phyloP scores from a whole-genome alignment of 2,888 invertebrate species.

The Aphrophora alni region DNA sequence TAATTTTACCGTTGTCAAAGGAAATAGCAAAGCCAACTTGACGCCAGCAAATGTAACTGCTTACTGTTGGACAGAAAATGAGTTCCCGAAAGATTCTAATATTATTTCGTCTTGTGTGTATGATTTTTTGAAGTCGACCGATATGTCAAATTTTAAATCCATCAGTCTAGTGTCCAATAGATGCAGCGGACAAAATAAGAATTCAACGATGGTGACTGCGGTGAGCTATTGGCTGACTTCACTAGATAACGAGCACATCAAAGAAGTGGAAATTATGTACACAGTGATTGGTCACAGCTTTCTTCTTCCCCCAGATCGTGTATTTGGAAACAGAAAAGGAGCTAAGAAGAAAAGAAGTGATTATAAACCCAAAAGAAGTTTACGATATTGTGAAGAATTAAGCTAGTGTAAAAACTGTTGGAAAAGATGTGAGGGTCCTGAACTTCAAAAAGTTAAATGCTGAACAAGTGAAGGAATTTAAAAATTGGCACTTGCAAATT shows the following conservation, averaged over 20 bases:
- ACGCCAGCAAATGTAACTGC: constrained; percentile 48
- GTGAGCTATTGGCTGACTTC: constrained; percentile 48
- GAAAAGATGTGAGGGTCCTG: neutral
- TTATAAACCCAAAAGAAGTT: constrained; percentile 42
- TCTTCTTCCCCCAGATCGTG: constrained; percentile 49
- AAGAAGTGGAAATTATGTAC: constrained; percentile 47
- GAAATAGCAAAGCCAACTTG: constrained; percentile 37
- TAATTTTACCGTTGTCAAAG: no score
- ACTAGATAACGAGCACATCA: constrained; percentile 34
- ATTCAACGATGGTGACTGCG: constrained; percentile 51
- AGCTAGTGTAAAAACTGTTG: neutral
- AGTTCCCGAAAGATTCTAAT: no score
- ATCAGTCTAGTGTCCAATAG: constrained; percentile 34
- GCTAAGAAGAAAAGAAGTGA: constrained; percentile 44
- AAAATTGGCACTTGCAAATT: constrained; percentile 30
- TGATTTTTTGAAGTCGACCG: constrained; percentile 40
- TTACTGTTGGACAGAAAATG: no score
- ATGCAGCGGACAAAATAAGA: constrained; percentile 50
- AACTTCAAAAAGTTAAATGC: constrained; percentile 17
- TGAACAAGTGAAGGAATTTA: constrained; percentile 19
- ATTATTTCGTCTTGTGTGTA: no score
- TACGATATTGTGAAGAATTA: constrained; percentile 28
- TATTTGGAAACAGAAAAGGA: constrained; percentile 51
- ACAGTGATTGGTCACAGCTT: constrained; percentile 51
- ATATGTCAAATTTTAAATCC: constrained; percentile 13